Conservation (phyloP, 92 coral and sea anemone species). For the Palythoa grandiflora region DNA sequence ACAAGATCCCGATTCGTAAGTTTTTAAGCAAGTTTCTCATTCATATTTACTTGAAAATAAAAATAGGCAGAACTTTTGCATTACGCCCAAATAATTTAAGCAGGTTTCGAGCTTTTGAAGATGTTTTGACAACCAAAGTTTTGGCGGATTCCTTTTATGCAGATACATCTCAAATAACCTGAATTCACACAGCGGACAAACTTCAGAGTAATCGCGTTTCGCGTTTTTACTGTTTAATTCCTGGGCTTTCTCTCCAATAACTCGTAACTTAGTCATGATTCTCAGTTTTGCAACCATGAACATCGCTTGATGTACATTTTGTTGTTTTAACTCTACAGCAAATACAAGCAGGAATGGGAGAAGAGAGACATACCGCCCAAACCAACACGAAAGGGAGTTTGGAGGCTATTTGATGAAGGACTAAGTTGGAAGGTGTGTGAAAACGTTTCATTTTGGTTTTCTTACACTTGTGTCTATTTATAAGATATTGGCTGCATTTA, state of each 20-base stretch:
- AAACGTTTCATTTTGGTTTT: background rate
- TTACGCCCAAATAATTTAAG: background rate
- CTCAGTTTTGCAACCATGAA: background rate
- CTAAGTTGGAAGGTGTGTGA: conserved; percentile 3
- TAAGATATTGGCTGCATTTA: background rate
- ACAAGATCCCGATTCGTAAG: conserved; percentile 15
- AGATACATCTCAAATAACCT: too few relatives aligned
- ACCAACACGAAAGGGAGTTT: conserved; percentile 18
- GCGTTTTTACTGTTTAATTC: too few relatives aligned
- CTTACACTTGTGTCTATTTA: background rate
- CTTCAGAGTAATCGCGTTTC: too few relatives aligned
- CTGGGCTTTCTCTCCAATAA: too few relatives aligned
- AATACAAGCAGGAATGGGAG: conserved; percentile 15
- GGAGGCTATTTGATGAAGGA: background rate
- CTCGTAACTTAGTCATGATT: background rate
- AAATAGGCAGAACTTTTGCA: background rate
- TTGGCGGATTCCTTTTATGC: too few relatives aligned
- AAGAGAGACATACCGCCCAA: background rate
- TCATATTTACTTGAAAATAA: background rate
- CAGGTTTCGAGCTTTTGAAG: background rate
- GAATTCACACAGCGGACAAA: too few relatives aligned
- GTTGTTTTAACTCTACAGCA: background rate
- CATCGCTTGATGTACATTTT: background rate
- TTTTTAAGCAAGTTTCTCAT: background rate
- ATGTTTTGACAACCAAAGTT: background rate